Conservation (phyloP, 2,888 invertebrate genomes). For the Strigamia maritima region DNA sequence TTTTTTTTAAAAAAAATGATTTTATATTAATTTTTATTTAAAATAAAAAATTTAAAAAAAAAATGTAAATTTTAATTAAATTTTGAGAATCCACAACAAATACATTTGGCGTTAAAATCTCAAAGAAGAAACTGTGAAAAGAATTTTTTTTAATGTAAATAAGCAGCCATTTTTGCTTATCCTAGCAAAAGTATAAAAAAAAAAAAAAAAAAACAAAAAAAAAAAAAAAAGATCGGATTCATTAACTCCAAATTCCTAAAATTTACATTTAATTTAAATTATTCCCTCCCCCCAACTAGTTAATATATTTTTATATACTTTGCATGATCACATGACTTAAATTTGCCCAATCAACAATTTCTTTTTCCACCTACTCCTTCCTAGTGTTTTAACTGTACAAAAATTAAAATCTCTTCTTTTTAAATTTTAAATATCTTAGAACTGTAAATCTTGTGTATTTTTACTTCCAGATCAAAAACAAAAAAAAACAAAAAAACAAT, state of each 20-base stretch:
- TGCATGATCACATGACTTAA: background rate
- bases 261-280: background rate
- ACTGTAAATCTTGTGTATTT: conserved; percentile 12
- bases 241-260: background rate
- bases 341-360: background rate
- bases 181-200: conserved; percentile 4
- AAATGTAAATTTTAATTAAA: background rate
- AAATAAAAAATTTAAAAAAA: background rate
- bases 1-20: too few species aligned
- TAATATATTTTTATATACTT: background rate
- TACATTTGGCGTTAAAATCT: conserved; percentile 7
- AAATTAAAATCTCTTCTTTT: background rate
- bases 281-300: too few species aligned
- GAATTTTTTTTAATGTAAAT: background rate
- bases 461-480: background rate
- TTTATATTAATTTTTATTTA: too few species aligned
- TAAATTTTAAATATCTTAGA: conserved; percentile 9
- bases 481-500: background rate
- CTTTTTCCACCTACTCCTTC: background rate
- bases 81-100: conserved; percentile 34
- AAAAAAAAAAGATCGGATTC: background rate
- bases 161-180: conserved; percentile 17
- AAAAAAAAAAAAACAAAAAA: background rate
- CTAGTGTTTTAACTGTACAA: conserved; percentile 9
- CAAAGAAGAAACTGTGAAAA: background rate